A percentile compares a stretch with the other conserved stretches of the same genome.
Conservation (phyloP, 2,888 invertebrate genomes). For the Drosophila mimica region DNA sequence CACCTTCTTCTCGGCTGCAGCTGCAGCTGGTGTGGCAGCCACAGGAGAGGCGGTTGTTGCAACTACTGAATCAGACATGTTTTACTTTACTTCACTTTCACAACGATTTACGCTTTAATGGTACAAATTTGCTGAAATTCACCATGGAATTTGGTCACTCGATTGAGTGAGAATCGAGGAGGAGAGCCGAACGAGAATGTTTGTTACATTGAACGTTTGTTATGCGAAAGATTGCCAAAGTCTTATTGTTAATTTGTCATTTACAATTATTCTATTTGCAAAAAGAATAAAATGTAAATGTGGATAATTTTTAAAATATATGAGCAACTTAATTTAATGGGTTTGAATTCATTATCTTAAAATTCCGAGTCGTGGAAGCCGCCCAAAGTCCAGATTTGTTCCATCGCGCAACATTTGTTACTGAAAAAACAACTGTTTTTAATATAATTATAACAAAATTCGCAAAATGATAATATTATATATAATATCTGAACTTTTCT, state of each 20-base stretch:
- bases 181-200: conserved; percentile 21
- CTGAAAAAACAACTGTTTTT: conserved; percentile 4
- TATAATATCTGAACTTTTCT: conserved; percentile 13
- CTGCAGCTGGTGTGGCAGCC: conserved; percentile 31
- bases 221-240: conserved; percentile 8
- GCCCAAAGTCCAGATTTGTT: conserved; percentile 5
- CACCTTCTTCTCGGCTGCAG: conserved; percentile 38
- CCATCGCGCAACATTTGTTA: conserved; percentile 2
- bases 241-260: conserved; percentile 7
- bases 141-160: conserved; percentile 5
- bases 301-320: conserved; percentile 11
- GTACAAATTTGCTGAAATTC: not conserved
- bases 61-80: conserved; percentile 49
- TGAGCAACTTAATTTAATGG: not conserved
- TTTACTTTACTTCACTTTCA: conserved; percentile 27
- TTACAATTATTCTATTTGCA: not conserved
- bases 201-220: conserved; percentile 12
- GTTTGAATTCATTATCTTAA: not conserved
- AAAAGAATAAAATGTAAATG: not conserved
- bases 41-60: conserved; percentile 50
- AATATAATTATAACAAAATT: conserved; percentile 13
- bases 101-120: conserved; percentile 8
- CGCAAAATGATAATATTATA: not conserved
- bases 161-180: conserved; percentile 42
- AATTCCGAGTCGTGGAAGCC: not conserved